Evolutionary conservation across 2,888 invertebrate genomes (phyloP).

Genomic region (Tenodera sinensis): DNA sequence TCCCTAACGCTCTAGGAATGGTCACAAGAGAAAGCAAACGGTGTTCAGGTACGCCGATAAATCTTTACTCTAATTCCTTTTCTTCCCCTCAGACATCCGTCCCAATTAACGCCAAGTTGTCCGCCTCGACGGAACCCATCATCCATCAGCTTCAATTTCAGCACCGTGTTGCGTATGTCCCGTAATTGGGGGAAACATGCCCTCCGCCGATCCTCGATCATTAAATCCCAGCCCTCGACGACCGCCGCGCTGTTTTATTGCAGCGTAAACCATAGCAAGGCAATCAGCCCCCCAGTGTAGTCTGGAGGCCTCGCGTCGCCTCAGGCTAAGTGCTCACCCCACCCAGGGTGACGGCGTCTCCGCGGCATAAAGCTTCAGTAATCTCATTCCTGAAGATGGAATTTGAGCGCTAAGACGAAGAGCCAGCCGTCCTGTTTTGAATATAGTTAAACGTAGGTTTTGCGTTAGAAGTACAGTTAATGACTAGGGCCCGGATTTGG

Average conservation of each 20-base stretch:
- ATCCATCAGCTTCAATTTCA: not conserved
- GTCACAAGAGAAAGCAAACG: not conserved
- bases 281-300: not conserved
- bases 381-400: not conserved
- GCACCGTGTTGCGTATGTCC: not conserved
- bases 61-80: not conserved
- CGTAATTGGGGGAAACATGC: not conserved
- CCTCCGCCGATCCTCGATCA: not conserved
- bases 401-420: not conserved
- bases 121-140: not conserved
- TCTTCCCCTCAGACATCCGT: not conserved
- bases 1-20: not conserved
- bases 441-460: too few relatives aligned
- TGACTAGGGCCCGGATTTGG: too few relatives aligned
- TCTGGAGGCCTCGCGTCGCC: not conserved
- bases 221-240: not conserved
- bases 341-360: not conserved
- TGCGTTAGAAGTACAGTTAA: too few relatives aligned
- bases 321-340: not conserved
- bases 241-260: not conserved
- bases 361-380: not conserved
- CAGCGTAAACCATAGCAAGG: not conserved
- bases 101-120: not conserved
- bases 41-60: not conserved
- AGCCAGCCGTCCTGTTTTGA: too few relatives aligned